Evolutionary conservation across 2,113 vertebrate genomes (phyloP).

Genomic region (Eclectus roratus): DNA sequence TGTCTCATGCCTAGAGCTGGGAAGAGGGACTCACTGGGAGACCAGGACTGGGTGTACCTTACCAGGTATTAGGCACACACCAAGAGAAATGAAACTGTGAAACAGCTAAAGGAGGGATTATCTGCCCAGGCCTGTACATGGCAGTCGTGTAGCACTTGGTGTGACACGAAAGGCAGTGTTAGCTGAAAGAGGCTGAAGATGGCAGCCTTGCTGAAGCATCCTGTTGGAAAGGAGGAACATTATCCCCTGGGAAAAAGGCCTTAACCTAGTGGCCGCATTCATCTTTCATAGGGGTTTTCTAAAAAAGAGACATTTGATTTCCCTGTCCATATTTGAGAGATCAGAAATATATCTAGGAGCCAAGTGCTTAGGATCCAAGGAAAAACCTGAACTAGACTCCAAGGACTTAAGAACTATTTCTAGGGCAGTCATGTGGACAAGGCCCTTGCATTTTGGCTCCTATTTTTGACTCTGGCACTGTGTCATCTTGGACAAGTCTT

Average conservation of each 20-base stretch:
- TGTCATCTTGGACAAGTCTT: not conserved
- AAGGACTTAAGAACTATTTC: not conserved
- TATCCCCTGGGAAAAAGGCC: not conserved
- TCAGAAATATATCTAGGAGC: not conserved
- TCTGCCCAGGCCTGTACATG: fast-evolving
- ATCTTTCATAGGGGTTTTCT: not conserved
- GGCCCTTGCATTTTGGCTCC: not conserved
- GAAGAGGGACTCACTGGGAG: not conserved
- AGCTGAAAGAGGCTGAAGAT: not conserved
- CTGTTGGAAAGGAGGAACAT: not conserved
- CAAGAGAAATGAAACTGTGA: not conserved
- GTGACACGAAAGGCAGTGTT: fast-evolving
- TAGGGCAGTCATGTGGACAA: not conserved
- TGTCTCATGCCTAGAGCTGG: too few relatives aligned
- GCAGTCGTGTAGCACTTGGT: fast-evolving
- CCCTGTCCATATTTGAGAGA: not conserved
- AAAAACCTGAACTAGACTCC: not conserved
- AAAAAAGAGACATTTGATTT: not conserved
- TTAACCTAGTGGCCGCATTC: not conserved
- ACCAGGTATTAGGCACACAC: fast-evolving
- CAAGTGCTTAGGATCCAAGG: not conserved
- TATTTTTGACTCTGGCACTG: not conserved
- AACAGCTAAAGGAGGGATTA: fast-evolving
- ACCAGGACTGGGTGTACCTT: fast-evolving
- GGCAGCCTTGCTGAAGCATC: not conserved